phyloP scores from a whole-genome alignment of 2,113 vertebrate genomes.

The Ariopsis seemanni region DNA sequence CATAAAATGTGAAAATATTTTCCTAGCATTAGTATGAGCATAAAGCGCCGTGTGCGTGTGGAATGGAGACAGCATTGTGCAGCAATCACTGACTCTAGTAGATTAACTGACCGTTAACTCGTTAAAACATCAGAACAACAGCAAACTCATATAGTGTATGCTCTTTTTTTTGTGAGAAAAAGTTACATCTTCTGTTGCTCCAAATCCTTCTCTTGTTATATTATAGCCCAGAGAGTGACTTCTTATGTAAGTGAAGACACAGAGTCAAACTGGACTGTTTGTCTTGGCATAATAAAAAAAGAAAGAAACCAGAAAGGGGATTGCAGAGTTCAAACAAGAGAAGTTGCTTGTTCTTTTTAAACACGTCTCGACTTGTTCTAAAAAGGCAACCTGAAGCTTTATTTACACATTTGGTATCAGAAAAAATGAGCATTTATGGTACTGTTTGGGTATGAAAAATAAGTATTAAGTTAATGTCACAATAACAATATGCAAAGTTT shows the following conservation, averaged over 20 bases:
- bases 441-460: background rate
- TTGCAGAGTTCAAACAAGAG: conserved; percentile 36
- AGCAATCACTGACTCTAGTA: too few species aligned
- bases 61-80: too few species aligned
- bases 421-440: background rate
- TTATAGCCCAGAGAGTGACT: background rate
- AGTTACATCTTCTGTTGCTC: background rate
- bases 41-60: too few species aligned
- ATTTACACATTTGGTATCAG: background rate
- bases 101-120: too few species aligned
- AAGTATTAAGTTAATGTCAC: background rate
- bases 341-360: conserved; percentile 48
- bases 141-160: too few species aligned
- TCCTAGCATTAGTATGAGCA: too few species aligned
- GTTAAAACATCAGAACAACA: too few species aligned
- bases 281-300: conserved; percentile 61
- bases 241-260: background rate
- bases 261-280: conserved; percentile 58
- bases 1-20: too few species aligned
- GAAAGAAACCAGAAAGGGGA: conserved; percentile 12
- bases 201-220: background rate
- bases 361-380: background rate
- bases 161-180: background rate
- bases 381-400: background rate
- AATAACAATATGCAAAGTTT: background rate